phyloP scores from a whole-genome alignment of 2,113 vertebrate genomes.

The Dolichallabes microphthalmus region DNA sequence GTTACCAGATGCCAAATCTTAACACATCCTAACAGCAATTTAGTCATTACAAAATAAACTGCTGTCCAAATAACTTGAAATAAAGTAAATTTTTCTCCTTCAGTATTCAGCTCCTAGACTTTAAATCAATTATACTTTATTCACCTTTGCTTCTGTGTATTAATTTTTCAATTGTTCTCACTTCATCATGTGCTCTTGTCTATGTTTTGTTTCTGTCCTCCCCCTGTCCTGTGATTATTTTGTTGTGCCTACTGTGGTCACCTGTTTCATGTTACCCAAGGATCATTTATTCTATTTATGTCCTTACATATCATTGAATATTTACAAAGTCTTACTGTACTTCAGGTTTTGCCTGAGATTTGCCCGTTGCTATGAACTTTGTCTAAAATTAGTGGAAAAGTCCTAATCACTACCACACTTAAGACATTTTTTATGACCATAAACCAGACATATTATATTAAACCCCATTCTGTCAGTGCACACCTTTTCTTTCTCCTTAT shows the following conservation, averaged over 20 bases:
- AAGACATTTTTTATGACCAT: background rate
- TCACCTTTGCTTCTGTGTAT: background rate
- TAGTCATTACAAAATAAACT: background rate
- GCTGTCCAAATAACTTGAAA: background rate
- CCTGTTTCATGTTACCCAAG: background rate
- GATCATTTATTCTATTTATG: background rate
- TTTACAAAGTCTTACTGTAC: background rate
- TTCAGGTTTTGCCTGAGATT: background rate
- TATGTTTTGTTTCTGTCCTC: background rate
- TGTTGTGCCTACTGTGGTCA: background rate
- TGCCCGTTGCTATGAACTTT: background rate
- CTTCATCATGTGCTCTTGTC: too few relatives aligned
- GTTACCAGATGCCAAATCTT: background rate
- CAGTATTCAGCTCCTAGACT: too few relatives aligned
- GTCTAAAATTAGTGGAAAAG: background rate
- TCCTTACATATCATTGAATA: background rate
- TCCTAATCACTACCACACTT: background rate
- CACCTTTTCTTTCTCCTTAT: background rate
- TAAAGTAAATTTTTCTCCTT: background rate
- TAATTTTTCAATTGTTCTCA: background rate
- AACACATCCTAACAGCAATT: background rate
- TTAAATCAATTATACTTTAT: too few relatives aligned
- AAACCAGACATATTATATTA: background rate
- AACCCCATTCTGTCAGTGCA: background rate
- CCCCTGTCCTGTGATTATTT: background rate